phyloP scores from a whole-genome alignment of 2,888 invertebrate genomes.

The Dioctria linearis region DNA sequence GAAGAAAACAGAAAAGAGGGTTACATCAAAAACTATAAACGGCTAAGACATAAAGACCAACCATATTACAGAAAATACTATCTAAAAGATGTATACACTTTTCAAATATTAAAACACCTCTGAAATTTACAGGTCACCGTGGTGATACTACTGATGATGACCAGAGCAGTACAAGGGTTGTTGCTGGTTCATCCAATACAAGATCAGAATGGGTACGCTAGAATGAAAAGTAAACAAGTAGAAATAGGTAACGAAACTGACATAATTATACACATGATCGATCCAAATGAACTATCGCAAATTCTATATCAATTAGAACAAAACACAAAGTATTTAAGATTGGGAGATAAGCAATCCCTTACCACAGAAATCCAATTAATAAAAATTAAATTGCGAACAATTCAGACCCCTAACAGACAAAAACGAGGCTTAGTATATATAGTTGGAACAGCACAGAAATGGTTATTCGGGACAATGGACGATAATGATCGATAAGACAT shows the following conservation, averaged over 20 bases:
- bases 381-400: no score
- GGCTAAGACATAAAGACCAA: no score
- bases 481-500: constrained; percentile 32
- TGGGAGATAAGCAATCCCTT: constrained; percentile 14
- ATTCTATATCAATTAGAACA: constrained; percentile 12
- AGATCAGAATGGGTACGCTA: neutral
- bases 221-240: neutral
- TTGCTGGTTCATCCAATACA: no score
- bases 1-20: no score
- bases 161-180: constrained; percentile 14
- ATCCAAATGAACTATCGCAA: constrained; percentile 14
- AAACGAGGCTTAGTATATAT: constrained; percentile 46
- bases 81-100: neutral
- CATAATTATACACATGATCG: constrained; percentile 7
- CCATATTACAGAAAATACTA: no score
- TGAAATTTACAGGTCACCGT: neutral
- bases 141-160: neutral
- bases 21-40: no score
- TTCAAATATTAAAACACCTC: neutral
- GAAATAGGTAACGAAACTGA: constrained; percentile 24
- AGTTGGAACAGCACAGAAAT: constrained; percentile 11
- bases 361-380: constrained; percentile 28
- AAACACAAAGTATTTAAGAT: neutral
- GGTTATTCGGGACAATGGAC: constrained; percentile 28
- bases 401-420: constrained; percentile 36